A percentile compares a stretch with the other conserved stretches of the same genome.
These are phyloP conservation scores for Parauchenoglanis ngamensis DNA, from an alignment of 2,797 vertebrate genomes.

Conservation along the genomic window DNA sequence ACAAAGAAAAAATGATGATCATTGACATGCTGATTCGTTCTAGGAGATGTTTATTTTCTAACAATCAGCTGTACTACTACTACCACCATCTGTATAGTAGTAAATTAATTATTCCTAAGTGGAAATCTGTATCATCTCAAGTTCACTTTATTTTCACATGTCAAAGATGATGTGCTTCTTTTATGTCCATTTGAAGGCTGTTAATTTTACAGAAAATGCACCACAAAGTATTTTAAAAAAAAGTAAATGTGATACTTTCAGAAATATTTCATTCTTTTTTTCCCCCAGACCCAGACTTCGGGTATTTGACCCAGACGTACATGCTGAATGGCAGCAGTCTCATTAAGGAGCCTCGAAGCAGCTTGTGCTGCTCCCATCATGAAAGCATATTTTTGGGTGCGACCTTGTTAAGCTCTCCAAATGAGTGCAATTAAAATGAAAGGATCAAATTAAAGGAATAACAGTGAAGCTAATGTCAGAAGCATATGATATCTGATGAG, in stretches of 20 bases:
- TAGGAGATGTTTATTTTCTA: not conserved
- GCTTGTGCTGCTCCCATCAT: not conserved
- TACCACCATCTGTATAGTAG: too few relatives aligned
- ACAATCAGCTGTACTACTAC: too few relatives aligned
- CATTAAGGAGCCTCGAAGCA: not conserved
- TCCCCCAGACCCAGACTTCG: too few relatives aligned
- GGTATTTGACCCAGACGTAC: not conserved
- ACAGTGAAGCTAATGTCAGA: not conserved
- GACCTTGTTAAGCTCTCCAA: not conserved
- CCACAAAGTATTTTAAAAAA: not conserved
- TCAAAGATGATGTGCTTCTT: not conserved
- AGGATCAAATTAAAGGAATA: not conserved
- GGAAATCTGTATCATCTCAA: not conserved
- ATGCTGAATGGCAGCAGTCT: not conserved
- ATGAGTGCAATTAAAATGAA: not conserved
- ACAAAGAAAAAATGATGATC: not conserved
- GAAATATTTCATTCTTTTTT: not conserved
- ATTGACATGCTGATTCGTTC: not conserved
- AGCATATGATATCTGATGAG: not conserved
- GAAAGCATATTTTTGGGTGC: not conserved
- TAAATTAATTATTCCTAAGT: too few relatives aligned
- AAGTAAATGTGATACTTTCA: not conserved
- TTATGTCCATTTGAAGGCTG: not conserved
- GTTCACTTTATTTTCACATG: not conserved
- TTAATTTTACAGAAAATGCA: not conserved